Percentiles rank a stretch among this genome's conserved stretches.
Evolutionary conservation across 23 tunicate species (phyloP).

Genomic region (Trididemnum miniatum): DNA sequence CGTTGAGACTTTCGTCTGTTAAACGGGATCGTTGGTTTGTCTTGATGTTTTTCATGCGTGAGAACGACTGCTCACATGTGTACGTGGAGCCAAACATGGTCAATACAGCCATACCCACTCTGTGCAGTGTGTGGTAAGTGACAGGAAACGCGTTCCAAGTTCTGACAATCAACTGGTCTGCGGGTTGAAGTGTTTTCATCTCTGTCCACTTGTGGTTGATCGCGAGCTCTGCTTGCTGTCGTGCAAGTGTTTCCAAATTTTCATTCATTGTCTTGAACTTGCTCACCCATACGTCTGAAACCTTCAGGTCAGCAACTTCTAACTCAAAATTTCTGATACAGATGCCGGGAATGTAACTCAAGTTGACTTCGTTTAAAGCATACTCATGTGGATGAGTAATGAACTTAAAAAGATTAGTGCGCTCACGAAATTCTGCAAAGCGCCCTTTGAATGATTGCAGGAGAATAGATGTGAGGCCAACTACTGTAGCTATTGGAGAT

Average conservation of each 20-base stretch:
- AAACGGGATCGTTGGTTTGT: conserved; percentile 45
- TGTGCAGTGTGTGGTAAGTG: conserved; percentile 56
- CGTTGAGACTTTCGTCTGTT: conserved; percentile 40
- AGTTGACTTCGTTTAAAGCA: conserved; percentile 42
- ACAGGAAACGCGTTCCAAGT: conserved; percentile 37
- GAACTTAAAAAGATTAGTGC: conserved; percentile 44
- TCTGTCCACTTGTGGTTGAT: conserved; percentile 52
- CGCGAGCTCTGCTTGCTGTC: conserved; percentile 42
- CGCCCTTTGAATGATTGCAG: conserved; percentile 48
- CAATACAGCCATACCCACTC: conserved; percentile 41
- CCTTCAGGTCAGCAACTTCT: conserved; percentile 44
- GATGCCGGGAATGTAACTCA: conserved; percentile 46
- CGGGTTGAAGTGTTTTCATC: conserved; percentile 52
- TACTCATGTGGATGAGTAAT: conserved; percentile 54
- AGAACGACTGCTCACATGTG: conserved; percentile 48
- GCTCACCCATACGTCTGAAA: conserved; percentile 31
- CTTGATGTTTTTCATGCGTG: conserved; percentile 47
- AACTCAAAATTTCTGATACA: conserved; percentile 44
- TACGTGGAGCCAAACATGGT: conserved; percentile 54
- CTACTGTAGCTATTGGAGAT: conserved; percentile 55
- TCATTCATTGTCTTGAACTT: conserved; percentile 29
- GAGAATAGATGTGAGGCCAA: conserved; percentile 50
- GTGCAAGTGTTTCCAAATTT: conserved; percentile 21
- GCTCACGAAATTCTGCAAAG: conserved; percentile 50
- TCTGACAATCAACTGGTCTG: conserved; percentile 55